These are phyloP conservation scores for Venturia canescens DNA, from an alignment of 1,140 invertebrate species.

Conservation along the genomic window DNA sequence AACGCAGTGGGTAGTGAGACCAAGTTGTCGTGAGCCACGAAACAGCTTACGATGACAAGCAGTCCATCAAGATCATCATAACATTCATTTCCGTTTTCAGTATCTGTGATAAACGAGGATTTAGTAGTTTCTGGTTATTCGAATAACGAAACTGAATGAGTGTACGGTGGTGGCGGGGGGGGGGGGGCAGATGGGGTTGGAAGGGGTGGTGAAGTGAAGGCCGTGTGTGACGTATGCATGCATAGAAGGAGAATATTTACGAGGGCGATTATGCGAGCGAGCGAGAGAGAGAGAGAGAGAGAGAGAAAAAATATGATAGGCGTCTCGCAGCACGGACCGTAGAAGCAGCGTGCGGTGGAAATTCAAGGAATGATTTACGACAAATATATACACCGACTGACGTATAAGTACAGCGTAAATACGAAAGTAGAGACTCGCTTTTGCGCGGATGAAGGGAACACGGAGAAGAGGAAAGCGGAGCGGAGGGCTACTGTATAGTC, in stretches of 20 bases:
- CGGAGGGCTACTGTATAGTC: neutral
- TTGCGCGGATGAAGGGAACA: constrained; percentile 1
- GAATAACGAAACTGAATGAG: too few species aligned
- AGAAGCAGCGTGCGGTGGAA: constrained; percentile 30
- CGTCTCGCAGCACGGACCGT: constrained; percentile 19
- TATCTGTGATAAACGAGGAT: too few species aligned
- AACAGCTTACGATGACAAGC: too few species aligned
- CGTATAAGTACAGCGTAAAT: constrained; percentile 54
- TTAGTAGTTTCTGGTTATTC: too few species aligned
- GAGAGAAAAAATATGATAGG: constrained; percentile 46
- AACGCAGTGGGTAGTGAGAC: too few species aligned
- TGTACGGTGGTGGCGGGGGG: too few species aligned
- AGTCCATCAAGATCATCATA: too few species aligned
- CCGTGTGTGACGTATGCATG: neutral
- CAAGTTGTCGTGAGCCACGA: too few species aligned
- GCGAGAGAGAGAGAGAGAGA: neutral
- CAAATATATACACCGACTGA: constrained; percentile 53
- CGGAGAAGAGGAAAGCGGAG: neutral
- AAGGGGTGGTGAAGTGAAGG: neutral
- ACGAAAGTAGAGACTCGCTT: constrained; percentile 44
- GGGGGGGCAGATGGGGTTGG: too few species aligned
- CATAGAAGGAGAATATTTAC: constrained; percentile 43
- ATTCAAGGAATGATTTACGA: constrained; percentile 52
- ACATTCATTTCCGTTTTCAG: too few species aligned
- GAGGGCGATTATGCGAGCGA: constrained; percentile 44